Evolutionary conservation across 2,888 invertebrate genomes (phyloP).

Genomic region (Priapulus caudatus): DNA sequence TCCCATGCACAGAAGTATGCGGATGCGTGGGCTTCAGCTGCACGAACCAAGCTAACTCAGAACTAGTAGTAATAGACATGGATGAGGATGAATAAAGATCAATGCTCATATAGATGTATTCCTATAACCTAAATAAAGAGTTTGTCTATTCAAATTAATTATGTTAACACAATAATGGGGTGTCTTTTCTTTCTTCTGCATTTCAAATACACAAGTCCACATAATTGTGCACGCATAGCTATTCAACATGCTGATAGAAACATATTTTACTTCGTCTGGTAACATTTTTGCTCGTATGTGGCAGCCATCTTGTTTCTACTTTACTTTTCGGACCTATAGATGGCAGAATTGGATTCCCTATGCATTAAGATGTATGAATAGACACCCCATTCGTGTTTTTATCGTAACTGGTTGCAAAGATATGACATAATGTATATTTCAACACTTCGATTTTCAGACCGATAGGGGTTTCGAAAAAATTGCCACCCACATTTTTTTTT

Average conservation of each 20-base stretch:
- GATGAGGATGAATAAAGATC: neutral
- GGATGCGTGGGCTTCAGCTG: neutral
- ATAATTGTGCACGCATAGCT: too few relatives aligned
- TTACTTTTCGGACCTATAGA: neutral
- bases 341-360: neutral
- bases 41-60: neutral
- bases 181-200: too few relatives aligned
- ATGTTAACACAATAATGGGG: neutral
- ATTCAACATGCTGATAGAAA: neutral
- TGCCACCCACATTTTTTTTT: neutral
- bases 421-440: neutral
- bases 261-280: neutral
- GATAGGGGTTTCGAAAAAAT: neutral
- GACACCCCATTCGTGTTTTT: neutral
- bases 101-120: too few relatives aligned
- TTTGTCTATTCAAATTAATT: too few relatives aligned
- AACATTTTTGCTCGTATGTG: neutral
- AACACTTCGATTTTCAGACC: neutral
- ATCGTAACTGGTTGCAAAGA: neutral
- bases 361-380: neutral
- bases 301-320: too few relatives aligned
- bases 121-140: too few relatives aligned
- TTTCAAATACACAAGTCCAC: too few relatives aligned
- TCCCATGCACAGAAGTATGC: slow-evolving; percentile 1
- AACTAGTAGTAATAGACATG: neutral